A percentile compares a stretch with the other conserved stretches of the same genome.
Evolutionary conservation across 2,888 invertebrate genomes (phyloP).

Genomic region (Watsonalla binaria): DNA sequence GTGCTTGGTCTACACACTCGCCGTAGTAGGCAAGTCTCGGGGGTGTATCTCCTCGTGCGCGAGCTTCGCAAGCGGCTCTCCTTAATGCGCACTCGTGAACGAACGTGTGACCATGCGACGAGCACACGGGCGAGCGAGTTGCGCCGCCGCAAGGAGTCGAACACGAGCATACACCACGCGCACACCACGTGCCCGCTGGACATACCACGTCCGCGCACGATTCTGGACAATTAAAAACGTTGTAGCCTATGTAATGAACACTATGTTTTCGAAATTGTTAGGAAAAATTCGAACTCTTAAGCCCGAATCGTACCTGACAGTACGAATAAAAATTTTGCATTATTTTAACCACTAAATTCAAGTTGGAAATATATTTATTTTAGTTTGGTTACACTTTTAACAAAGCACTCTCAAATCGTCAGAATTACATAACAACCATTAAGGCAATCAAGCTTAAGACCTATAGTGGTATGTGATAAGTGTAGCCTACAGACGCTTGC

Average conservation of each 20-base stretch:
- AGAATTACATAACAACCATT: no score
- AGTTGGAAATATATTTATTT: no score
- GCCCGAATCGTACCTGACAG: no score
- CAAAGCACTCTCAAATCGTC: no score
- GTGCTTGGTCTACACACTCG: conserved; percentile 83
- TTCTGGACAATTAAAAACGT: conserved; percentile 66
- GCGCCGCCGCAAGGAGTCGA: conserved; percentile 85
- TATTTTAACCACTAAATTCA: no score
- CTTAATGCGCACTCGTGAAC: conserved; percentile 90
- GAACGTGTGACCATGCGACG: conserved; percentile 86
- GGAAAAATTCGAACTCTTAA: no score
- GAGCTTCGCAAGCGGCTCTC: conserved; percentile 82
- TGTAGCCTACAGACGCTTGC: not conserved
- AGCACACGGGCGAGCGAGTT: conserved; percentile 86
- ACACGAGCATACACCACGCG: conserved; percentile 90
- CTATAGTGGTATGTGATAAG: no score
- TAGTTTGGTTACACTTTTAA: no score
- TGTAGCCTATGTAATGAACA: not conserved
- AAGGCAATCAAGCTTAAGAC: no score
- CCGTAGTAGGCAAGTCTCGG: conserved; percentile 84
- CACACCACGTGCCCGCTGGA: conserved; percentile 88
- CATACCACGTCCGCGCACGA: conserved; percentile 88
- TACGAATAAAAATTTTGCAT: no score
- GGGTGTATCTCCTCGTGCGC: conserved; percentile 80
- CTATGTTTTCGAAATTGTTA: not conserved